phyloP scores from a whole-genome alignment of 2,113 vertebrate genomes.

The Leptosomus discolor region DNA sequence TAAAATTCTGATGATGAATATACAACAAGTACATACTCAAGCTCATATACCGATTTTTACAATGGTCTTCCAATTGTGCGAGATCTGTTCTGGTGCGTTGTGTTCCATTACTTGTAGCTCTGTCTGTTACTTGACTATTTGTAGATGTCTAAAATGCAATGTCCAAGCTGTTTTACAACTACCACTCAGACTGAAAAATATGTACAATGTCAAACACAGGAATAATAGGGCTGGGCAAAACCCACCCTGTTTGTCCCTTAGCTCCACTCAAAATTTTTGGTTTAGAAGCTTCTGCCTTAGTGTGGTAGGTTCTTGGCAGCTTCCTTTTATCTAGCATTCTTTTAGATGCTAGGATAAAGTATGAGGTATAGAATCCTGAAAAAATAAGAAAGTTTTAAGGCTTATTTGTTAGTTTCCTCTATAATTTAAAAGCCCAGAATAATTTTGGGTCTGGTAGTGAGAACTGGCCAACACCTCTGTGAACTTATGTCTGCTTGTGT shows the following conservation, averaged over 20 bases:
- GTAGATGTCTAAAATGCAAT: background rate
- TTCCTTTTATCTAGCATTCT: background rate
- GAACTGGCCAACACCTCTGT: background rate
- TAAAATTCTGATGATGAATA: background rate
- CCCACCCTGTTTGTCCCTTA: rapidly evolving
- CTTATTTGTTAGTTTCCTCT: background rate
- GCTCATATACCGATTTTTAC: background rate
- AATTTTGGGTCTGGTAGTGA: background rate
- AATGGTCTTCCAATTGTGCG: background rate
- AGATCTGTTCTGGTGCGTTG: background rate
- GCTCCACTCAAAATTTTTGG: background rate
- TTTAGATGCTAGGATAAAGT: background rate
- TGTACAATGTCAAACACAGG: background rate
- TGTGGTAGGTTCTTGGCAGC: background rate
- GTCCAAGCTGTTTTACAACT: background rate
- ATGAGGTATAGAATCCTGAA: background rate
- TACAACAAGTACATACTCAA: background rate
- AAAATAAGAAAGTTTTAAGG: background rate
- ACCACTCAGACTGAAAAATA: background rate
- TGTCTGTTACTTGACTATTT: background rate
- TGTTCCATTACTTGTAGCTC: background rate
- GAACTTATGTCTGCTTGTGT: background rate
- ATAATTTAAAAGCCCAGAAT: background rate
- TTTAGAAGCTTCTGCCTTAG: background rate
- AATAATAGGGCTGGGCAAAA: background rate